Conservation (phyloP, 1,140 invertebrate species). For the Microplitis mediator region DNA sequence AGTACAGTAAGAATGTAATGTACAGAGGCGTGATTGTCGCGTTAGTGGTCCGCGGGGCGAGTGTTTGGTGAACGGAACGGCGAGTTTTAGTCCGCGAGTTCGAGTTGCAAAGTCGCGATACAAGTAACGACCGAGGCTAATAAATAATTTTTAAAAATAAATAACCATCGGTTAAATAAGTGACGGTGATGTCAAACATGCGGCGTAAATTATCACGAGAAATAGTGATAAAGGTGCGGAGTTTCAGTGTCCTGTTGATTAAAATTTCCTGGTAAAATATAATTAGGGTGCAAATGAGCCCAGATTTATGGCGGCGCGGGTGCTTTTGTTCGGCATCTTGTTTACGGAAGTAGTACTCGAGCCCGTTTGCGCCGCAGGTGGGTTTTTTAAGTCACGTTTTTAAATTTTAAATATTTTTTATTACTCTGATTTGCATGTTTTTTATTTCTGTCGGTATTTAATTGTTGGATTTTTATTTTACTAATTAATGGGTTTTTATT, state of each 20-base stretch:
- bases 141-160: background rate
- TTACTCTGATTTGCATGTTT: background rate
- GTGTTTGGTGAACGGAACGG: slow-evolving; percentile 34
- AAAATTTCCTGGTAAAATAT: slow-evolving; percentile 31
- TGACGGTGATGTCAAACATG: slow-evolving; percentile 34
- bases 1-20: background rate
- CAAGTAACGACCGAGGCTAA: background rate
- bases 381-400: slow-evolving; percentile 13
- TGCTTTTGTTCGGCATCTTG: slow-evolving; percentile 61
- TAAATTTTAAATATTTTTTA: background rate
- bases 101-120: too few species aligned
- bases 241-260: slow-evolving; percentile 17
- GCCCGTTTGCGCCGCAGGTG: slow-evolving; percentile 55
- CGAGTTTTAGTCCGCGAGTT: background rate
- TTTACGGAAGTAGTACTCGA: slow-evolving; percentile 59
- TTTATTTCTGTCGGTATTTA: background rate
- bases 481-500: too few species aligned
- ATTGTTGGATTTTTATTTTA: too few species aligned
- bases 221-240: slow-evolving; percentile 20
- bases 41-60: slow-evolving; percentile 21
- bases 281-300: slow-evolving; percentile 49
- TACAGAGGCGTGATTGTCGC: background rate
- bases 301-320: slow-evolving; percentile 62
- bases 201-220: slow-evolving; percentile 30
- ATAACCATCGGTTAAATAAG: background rate